These are phyloP conservation scores for Podarcis muralis DNA, from an alignment of 2,113 vertebrate genomes.

Conservation along the genomic window DNA sequence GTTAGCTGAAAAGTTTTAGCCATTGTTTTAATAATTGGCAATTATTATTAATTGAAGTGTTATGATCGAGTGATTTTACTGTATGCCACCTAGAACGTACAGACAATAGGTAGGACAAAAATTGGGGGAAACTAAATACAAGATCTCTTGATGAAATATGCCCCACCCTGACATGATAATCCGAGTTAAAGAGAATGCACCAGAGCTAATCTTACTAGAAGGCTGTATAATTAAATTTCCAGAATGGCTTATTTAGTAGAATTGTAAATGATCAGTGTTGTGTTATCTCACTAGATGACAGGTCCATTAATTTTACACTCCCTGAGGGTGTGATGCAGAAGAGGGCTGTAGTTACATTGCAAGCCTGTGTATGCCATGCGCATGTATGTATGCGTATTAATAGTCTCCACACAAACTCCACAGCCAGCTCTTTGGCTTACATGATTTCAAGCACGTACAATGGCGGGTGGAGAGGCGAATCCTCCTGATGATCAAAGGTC, in stretches of 20 bases:
- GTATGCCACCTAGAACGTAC: background rate
- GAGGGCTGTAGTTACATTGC: conserved; percentile 10
- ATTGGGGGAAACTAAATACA: background rate
- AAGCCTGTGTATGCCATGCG: fast-evolving
- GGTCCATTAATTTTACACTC: conserved; percentile 55
- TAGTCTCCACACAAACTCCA: background rate
- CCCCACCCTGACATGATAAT: conserved; percentile 44
- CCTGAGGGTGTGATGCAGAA: conserved; percentile 33
- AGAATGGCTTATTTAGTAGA: conserved; percentile 65
- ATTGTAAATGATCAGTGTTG: conserved; percentile 51
- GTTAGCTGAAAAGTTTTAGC: background rate
- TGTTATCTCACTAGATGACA: conserved; percentile 57
- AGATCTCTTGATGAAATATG: conserved; percentile 40
- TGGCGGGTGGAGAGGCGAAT: background rate
- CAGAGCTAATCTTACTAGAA: conserved; percentile 53
- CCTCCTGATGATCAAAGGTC: conserved; percentile 18
- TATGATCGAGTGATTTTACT: background rate
- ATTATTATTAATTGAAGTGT: background rate
- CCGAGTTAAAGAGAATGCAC: conserved; percentile 38
- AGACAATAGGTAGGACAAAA: background rate
- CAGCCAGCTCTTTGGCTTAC: background rate
- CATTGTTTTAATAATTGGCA: background rate
- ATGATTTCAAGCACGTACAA: background rate
- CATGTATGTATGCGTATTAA: background rate
- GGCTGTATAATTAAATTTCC: conserved; percentile 61